Evolutionary conservation across 2,888 invertebrate species (phyloP).

Genomic region (Isoperla grammatica): DNA sequence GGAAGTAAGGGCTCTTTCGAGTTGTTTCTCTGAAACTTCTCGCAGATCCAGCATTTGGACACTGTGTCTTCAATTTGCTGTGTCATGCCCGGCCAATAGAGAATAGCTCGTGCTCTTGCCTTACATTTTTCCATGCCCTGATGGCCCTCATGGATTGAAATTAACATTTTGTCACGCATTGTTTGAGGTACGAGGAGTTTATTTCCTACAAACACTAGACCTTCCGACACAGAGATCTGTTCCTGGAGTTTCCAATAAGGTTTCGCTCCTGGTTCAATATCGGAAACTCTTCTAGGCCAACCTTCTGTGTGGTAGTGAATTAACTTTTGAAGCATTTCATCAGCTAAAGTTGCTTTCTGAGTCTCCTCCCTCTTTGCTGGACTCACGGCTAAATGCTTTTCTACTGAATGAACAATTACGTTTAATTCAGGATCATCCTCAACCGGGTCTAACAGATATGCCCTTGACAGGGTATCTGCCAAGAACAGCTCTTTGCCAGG

Average conservation of each 20-base stretch:
- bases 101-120: conserved; percentile 1
- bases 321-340: not conserved
- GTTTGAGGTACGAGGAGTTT: not conserved
- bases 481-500: conserved; percentile 14
- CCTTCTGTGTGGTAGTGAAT: not conserved
- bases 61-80: conserved; percentile 8
- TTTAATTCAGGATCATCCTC: conserved; percentile 16
- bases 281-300: not conserved
- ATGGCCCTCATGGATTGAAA: not conserved
- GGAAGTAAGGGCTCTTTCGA: conserved; percentile 32
- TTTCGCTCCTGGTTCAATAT: not conserved
- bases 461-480: conserved; percentile 19
- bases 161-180: conserved; percentile 2
- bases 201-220: conserved; percentile 9
- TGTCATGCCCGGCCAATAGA: conserved; percentile 18
- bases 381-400: conserved; percentile 12
- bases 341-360: not conserved
- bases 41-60: conserved; percentile 14
- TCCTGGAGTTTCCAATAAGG: not conserved
- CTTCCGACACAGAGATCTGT: not conserved
- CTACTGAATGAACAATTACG: conserved; percentile 13
- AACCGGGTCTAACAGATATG: not conserved
- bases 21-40: conserved; percentile 22
- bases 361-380: conserved; percentile 1
- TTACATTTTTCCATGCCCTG: conserved; percentile 16